phyloP scores from a whole-genome alignment of 35 echinoderm and acorn worm species.

The Patiria miniata region DNA sequence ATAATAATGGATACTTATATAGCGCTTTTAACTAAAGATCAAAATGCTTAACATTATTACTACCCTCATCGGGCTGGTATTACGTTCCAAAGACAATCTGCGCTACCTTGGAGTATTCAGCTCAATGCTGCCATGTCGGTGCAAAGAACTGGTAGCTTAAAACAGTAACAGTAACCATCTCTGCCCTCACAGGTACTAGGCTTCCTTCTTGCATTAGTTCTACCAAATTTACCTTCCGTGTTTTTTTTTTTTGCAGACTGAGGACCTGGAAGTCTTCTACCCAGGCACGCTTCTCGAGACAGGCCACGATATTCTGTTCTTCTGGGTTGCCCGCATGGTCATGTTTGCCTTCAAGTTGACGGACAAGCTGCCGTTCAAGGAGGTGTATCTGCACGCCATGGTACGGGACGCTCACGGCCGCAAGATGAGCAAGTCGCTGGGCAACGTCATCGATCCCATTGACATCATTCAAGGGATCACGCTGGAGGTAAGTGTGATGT shows the following conservation, averaged over 20 bases:
- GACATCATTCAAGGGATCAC: conserved; percentile 94
- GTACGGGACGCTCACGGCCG: conserved; percentile 96
- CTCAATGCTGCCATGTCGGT: too few species aligned
- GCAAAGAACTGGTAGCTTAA: too few species aligned
- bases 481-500: conserved; percentile 80
- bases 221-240: too few species aligned
- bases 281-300: conserved; percentile 92
- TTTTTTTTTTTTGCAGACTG: conserved; percentile 52
- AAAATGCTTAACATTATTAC: too few species aligned
- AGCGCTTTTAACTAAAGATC: too few species aligned
- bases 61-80: too few species aligned
- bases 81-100: too few species aligned
- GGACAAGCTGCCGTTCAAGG: conserved; percentile 80
- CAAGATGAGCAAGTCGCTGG: conserved; percentile 99
- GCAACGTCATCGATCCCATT: conserved; percentile 97
- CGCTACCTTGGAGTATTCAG: too few species aligned
- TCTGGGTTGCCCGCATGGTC: conserved; percentile 94
- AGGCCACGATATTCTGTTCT: conserved; percentile 90
- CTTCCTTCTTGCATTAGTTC: too few species aligned
- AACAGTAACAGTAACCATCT: too few species aligned
- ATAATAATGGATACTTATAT: too few species aligned
- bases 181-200: too few species aligned
- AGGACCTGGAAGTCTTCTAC: conserved; percentile 84
- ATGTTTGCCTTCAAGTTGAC: conserved; percentile 79
- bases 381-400: conserved; percentile 98